Percentiles rank a stretch among this genome's conserved stretches.
Conservation (phyloP, 2,797 vertebrate genomes). For the Acropternis orthonyx region DNA sequence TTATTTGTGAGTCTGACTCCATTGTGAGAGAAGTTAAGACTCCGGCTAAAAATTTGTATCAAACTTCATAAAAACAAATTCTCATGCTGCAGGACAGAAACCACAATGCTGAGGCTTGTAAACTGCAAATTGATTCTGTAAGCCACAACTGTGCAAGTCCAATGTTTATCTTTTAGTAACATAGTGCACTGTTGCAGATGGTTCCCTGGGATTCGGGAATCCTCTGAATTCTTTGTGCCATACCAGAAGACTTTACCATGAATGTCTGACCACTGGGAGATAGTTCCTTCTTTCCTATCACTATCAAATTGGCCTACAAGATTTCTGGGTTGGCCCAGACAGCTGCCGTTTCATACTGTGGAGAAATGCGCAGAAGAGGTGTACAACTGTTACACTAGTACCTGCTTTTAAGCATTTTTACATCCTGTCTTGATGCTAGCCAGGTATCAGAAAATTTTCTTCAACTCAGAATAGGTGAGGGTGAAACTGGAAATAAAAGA, state of each 20-base stretch:
- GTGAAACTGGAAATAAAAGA: not conserved
- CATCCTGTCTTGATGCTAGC: not conserved
- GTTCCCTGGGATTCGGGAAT: not conserved
- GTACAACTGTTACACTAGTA: not conserved
- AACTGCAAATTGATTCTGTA: not conserved
- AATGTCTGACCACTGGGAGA: not conserved
- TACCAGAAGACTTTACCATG: not conserved
- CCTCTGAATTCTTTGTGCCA: not conserved
- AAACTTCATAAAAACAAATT: not conserved
- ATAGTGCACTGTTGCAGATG: not conserved
- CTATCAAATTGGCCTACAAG: not conserved
- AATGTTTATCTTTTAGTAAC: not conserved
- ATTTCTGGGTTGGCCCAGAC: not conserved
- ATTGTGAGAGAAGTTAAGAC: not conserved
- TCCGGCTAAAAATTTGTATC: not conserved
- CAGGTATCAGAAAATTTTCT: not conserved
- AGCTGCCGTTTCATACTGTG: not conserved
- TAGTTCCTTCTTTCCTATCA: not conserved
- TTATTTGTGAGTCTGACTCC: not conserved
- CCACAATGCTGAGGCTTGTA: not conserved
- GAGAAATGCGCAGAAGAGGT: not conserved
- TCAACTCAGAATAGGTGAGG: not conserved
- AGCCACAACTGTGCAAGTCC: not conserved
- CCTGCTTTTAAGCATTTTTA: not conserved
- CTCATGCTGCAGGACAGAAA: not conserved